Conservation (phyloP, 1,140 invertebrate genomes). For the Argopecten irradians region DNA sequence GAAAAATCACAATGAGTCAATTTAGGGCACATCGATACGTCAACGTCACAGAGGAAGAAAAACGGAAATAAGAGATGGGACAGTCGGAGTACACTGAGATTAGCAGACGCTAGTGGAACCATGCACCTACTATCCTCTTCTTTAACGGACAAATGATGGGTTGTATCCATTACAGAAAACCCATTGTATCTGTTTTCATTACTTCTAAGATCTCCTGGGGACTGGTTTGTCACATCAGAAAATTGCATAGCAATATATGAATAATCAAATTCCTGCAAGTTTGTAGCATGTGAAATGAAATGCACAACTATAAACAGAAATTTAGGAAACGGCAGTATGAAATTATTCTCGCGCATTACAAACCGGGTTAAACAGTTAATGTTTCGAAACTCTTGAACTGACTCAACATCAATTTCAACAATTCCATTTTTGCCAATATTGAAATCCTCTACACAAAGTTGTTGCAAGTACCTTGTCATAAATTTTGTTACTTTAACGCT, state of each 20-base stretch:
- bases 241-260: background rate
- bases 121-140: background rate
- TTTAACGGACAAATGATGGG: background rate
- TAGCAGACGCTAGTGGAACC: background rate
- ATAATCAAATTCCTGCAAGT: background rate
- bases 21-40: background rate
- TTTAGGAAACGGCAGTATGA: background rate
- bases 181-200: background rate
- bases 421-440: background rate
- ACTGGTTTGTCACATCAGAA: background rate
- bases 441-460: background rate
- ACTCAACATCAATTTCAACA: background rate
- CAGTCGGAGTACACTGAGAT: background rate
- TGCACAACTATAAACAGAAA: background rate
- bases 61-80: background rate
- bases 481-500: background rate
- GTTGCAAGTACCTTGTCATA: background rate
- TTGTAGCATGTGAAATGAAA: background rate
- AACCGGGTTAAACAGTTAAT: background rate
- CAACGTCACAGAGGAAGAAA: background rate
- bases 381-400: background rate
- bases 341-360: background rate
- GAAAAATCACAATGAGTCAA: background rate
- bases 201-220: background rate
- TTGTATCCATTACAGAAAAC: background rate